A percentile compares a stretch with the other conserved stretches of the same genome.
Evolutionary conservation across 2,797 vertebrate species (phyloP).

Genomic region (Aratinga solstitialis): DNA sequence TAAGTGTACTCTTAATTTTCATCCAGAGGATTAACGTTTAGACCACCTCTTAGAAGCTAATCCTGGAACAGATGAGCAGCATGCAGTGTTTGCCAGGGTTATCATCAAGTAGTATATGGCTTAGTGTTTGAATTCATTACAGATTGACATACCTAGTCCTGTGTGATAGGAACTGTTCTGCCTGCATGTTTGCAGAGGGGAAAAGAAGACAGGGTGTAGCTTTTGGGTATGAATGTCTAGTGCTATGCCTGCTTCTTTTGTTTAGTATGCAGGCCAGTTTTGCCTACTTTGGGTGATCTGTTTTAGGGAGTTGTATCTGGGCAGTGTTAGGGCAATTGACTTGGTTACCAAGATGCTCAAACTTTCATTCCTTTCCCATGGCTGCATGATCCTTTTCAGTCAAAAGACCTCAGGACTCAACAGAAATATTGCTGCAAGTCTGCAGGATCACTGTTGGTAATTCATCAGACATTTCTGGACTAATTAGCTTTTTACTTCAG

Average conservation of each 20-base stretch:
- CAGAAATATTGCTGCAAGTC: neutral
- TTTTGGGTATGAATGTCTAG: neutral
- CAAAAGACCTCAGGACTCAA: neutral
- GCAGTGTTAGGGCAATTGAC: neutral
- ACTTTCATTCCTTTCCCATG: neutral
- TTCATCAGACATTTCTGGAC: neutral
- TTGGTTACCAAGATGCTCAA: neutral
- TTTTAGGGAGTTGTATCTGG: neutral
- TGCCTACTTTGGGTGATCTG: neutral
- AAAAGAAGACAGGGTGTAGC: neutral
- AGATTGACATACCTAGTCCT: neutral
- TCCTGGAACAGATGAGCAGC: neutral
- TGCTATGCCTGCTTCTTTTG: neutral
- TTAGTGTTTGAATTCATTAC: neutral
- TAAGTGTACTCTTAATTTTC: neutral
- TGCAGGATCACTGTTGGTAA: neutral
- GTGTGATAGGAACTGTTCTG: neutral
- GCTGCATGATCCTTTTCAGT: neutral
- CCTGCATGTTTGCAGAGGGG: neutral
- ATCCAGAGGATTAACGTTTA: neutral
- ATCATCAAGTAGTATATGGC: neutral
- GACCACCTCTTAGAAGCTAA: neutral
- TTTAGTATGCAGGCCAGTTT: neutral
- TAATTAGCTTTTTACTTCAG: neutral
- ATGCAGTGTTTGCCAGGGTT: neutral